Evolutionary conservation across 92 coral and sea anemone genomes (phyloP).

Genomic region (Palythoa heliodiscus): DNA sequence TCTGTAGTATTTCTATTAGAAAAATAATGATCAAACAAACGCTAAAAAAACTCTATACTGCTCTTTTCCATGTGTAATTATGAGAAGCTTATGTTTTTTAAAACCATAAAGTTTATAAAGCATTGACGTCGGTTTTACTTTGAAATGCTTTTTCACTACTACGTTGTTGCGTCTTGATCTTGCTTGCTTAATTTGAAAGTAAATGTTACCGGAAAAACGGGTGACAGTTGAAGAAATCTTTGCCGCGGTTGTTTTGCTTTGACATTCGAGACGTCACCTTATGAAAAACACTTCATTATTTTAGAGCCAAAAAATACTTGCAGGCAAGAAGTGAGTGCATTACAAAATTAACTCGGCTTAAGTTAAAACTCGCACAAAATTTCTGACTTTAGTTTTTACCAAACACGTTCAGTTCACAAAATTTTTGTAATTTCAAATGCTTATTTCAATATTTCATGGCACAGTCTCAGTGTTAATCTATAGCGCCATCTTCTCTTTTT

Average conservation of each 20-base stretch:
- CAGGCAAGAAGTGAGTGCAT: neutral
- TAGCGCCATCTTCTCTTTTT: no score
- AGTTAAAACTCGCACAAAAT: no score
- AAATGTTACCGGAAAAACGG: slow-evolving; percentile 25
- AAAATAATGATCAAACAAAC: neutral
- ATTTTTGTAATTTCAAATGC: neutral
- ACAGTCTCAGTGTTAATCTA: no score
- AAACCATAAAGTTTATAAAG: neutral
- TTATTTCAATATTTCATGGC: neutral
- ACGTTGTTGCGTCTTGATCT: neutral
- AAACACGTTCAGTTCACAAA: neutral
- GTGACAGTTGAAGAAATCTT: slow-evolving; percentile 1
- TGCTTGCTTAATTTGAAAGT: neutral
- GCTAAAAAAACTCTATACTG: neutral
- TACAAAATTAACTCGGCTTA: no score
- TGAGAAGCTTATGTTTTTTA: neutral
- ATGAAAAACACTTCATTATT: neutral
- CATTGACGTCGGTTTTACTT: neutral
- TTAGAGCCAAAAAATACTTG: neutral
- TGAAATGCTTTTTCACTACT: neutral
- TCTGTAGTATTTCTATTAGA: slow-evolving; percentile 10
- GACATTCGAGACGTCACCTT: neutral
- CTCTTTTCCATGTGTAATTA: neutral
- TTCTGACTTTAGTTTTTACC: neutral
- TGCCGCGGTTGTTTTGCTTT: neutral